A percentile compares a stretch with the other conserved stretches of the same genome.
phyloP scores from a whole-genome alignment of 2,113 vertebrate genomes.

The Hemibagrus wyckioides region DNA sequence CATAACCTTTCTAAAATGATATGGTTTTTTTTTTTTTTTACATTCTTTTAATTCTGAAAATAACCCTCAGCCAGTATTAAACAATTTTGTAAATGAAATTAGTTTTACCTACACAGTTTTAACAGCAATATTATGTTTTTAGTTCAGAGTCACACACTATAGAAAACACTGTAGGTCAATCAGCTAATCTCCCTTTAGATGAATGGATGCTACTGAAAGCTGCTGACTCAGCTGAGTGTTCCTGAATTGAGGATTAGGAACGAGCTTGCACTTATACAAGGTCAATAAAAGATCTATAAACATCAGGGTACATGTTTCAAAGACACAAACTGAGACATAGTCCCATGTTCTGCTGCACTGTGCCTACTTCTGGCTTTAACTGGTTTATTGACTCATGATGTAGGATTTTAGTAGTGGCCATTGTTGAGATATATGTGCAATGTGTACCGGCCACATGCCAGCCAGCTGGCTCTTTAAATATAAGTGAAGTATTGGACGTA shows the following conservation, averaged over 20 bases:
- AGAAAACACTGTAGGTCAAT: neutral
- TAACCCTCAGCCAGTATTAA: too few relatives aligned
- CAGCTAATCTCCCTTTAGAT: neutral
- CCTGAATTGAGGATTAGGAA: conserved; percentile 24
- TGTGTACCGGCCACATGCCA: too few relatives aligned
- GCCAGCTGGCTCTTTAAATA: too few relatives aligned
- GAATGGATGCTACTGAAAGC: conserved; percentile 15
- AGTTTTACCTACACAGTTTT: too few relatives aligned
- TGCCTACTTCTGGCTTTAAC: conserved; percentile 18
- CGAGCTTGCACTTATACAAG: conserved; percentile 23
- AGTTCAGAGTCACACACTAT: neutral
- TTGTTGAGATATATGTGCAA: too few relatives aligned
- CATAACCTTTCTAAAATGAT: too few relatives aligned
- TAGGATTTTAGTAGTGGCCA: too few relatives aligned
- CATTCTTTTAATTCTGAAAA: too few relatives aligned
- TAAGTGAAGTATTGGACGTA: too few relatives aligned
- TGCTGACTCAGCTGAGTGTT: conserved; percentile 40
- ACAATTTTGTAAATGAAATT: too few relatives aligned
- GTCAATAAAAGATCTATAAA: conserved; percentile 45
- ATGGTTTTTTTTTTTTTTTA: too few relatives aligned
- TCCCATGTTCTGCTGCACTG: neutral
- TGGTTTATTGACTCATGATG: conserved; percentile 11
- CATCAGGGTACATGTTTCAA: conserved; percentile 29
- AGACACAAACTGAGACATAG: neutral
- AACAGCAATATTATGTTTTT: too few relatives aligned